Evolutionary conservation across 1,140 invertebrate genomes (phyloP), one percentile per base, ranked within the genome.

Genomic region (Anthonomus grandis): DNA sequence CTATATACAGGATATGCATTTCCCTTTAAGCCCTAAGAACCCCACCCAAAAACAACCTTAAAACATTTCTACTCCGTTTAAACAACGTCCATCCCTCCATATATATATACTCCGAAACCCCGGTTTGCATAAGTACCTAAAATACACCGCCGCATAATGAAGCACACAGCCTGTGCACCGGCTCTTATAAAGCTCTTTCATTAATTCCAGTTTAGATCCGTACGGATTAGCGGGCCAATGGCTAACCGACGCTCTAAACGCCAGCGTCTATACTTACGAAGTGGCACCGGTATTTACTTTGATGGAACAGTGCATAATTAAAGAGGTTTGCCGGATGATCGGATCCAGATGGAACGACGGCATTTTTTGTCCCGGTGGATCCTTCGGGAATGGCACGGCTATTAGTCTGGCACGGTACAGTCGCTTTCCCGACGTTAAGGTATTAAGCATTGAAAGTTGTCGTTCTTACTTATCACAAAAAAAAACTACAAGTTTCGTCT

Each of bases 301-400:
- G 0, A 76, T 81, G 72, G 80, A 82, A 58, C 65, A 70, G 27
- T 52, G 60, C 12, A 61, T 81, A 1, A 69, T 81, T 23, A 57
- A 64, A 34, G 73, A 75, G 56, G 82, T 88, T 77, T 73, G 79
- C 21, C 69, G 70, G 13, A 70, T 80, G 57, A 75, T 76, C 39
- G 73, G 73, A 21, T 65, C 69, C 3, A 47, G 63, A 19, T 68
- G 68, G 22, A 80, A 82, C 2, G 86, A 87, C 62, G 86, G 81
- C 0, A 79, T 87, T 15, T 85, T 88, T 70, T 81, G 83, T 51
- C 86, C 86, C 27, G 86, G 86, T 36, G 86, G 86, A n/a, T 83
- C 83, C n/a, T 79, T 86, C 25, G 81, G 82, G n/a, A 89, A 87
- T 69, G 75, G 86, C 37, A 86, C 82, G 59, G 86, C 80, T 2